These are phyloP conservation scores for Sorex fumeus DNA, from an alignment of 2,113 vertebrate genomes.

Conservation along the genomic window DNA sequence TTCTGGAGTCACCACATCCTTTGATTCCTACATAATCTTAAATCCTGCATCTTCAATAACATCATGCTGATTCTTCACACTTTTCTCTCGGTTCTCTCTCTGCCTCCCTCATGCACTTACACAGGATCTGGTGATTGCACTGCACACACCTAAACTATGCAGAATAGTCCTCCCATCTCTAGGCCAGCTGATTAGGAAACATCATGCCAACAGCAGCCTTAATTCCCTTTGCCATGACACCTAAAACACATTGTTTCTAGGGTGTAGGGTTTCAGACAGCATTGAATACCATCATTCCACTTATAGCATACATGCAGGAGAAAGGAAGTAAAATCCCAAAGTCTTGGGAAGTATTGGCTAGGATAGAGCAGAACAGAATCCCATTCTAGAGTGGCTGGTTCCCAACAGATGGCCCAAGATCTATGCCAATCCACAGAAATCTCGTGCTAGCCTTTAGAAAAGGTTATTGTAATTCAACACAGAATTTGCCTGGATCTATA, in stretches of 20 bases:
- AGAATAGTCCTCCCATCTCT: background rate
- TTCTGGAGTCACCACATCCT: background rate
- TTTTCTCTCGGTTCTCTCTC: background rate
- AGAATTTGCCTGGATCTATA: no score
- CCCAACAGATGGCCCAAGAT: no score
- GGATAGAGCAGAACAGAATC: background rate
- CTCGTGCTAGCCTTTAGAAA: no score
- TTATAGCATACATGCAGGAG: background rate
- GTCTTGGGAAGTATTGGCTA: background rate
- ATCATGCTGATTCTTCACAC: background rate
- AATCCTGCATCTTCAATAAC: constrained; percentile 19
- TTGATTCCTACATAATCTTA: background rate
- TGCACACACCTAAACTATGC: background rate
- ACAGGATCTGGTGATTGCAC: background rate
- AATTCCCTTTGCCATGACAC: background rate
- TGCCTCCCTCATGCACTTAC: background rate
- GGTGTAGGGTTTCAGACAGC: background rate
- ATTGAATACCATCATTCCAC: background rate
- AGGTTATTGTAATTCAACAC: no score
- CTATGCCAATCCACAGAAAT: no score
- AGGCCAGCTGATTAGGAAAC: background rate
- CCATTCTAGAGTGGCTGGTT: background rate
- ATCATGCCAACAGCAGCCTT: constrained; percentile 10
- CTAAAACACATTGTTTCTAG: background rate
- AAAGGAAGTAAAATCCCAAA: background rate